Evolutionary conservation across 2,888 invertebrate genomes (phyloP).

Genomic region (Yponomeuta evonymella): DNA sequence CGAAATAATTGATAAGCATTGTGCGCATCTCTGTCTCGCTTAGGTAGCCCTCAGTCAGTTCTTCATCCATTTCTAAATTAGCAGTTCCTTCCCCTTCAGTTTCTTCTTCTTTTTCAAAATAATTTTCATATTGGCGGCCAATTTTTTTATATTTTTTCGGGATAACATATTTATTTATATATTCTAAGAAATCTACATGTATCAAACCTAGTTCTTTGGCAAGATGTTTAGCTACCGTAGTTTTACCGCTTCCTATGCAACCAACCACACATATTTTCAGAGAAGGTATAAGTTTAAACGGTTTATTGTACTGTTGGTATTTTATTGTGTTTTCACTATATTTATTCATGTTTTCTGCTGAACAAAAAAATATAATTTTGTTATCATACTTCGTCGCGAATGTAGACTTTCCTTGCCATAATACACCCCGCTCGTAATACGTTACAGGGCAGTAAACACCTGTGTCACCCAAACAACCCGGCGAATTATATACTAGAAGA

Average conservation of each 20-base stretch:
- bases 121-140: slow-evolving; percentile 62
- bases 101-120: slow-evolving; percentile 53
- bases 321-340: slow-evolving; percentile 69
- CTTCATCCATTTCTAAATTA: slow-evolving; percentile 57
- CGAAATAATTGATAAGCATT: slow-evolving; percentile 65
- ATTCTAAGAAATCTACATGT: slow-evolving; percentile 65
- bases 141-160: slow-evolving; percentile 63
- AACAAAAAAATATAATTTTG: slow-evolving; percentile 71
- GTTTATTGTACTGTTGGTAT: slow-evolving; percentile 63
- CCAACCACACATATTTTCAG: slow-evolving; percentile 77
- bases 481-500: slow-evolving; percentile 40
- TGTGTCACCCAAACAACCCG: slow-evolving; percentile 73
- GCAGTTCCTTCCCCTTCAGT: slow-evolving; percentile 29
- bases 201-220: slow-evolving; percentile 74
- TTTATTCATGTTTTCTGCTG: slow-evolving; percentile 57
- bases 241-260: slow-evolving; percentile 71
- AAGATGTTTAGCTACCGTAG: slow-evolving; percentile 62
- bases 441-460: slow-evolving; percentile 78
- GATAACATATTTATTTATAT: slow-evolving; percentile 47
- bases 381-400: slow-evolving; percentile 68
- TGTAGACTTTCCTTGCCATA: slow-evolving; percentile 79
- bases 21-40: slow-evolving; percentile 52
- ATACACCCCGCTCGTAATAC: slow-evolving; percentile 64
- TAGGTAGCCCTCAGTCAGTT: slow-evolving; percentile 42
- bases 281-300: slow-evolving; percentile 60